phyloP scores from a whole-genome alignment of 1,140 invertebrate genomes.

The Magallana ariakensis region DNA sequence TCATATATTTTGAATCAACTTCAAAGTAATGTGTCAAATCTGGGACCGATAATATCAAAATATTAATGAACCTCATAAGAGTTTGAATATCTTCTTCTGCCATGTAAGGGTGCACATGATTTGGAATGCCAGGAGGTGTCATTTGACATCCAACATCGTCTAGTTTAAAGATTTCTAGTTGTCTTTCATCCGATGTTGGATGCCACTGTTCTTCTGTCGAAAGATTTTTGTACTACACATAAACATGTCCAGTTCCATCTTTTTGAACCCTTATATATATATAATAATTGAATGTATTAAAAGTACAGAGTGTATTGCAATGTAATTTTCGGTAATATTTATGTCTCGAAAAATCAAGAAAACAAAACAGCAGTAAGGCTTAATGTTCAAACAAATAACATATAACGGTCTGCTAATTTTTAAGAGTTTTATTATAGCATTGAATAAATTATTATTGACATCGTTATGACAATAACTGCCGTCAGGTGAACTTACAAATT shows the following conservation, averaged over 20 bases:
- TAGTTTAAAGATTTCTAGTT: slow-evolving; percentile 29
- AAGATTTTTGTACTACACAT: slow-evolving; percentile 2
- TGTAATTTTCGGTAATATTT: too few species aligned
- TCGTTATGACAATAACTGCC: too few species aligned
- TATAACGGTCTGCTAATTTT: too few species aligned
- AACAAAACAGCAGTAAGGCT: too few species aligned
- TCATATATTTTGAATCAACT: neutral
- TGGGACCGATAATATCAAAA: neutral
- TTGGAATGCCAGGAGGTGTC: neutral
- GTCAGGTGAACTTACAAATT: too few species aligned
- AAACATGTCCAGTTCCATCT: slow-evolving; percentile 15
- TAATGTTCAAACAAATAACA: too few species aligned
- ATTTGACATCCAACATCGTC: slow-evolving; percentile 12
- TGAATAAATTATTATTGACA: too few species aligned
- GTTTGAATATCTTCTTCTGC: slow-evolving; percentile 18
- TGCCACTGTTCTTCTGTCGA: slow-evolving; percentile 36
- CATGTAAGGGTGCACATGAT: neutral
- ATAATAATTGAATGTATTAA: neutral
- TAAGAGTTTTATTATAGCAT: too few species aligned
- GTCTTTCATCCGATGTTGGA: slow-evolving; percentile 6
- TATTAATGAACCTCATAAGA: slow-evolving; percentile 20
- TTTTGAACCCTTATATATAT: neutral
- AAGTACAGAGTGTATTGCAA: too few species aligned
- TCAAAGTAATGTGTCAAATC: neutral
- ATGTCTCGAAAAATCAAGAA: too few species aligned